phyloP scores from a whole-genome alignment of 2,888 invertebrate species.

The Drosophila robusta region DNA sequence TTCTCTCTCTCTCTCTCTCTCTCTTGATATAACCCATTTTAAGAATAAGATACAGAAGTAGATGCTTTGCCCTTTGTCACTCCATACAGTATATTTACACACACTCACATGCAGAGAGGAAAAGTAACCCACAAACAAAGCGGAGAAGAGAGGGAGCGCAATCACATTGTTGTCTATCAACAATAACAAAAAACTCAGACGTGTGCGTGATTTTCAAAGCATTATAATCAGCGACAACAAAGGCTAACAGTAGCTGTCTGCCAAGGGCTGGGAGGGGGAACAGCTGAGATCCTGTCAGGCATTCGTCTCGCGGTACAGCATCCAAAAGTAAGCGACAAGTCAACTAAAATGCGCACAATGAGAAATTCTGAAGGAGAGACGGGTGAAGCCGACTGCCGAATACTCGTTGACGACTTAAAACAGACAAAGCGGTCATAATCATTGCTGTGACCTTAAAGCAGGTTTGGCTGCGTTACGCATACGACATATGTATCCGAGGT shows the following conservation, averaged over 20 bases:
- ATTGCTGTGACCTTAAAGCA: no score
- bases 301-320: slow-evolving; percentile 24
- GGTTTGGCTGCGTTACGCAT: no score
- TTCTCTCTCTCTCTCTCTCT: no score
- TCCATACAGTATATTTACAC: not conserved
- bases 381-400: not conserved
- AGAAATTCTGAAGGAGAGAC: slow-evolving; percentile 1
- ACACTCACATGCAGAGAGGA: slow-evolving; percentile 1
- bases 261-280: no score
- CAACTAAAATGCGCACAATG: slow-evolving; percentile 6
- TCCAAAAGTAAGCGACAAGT: slow-evolving; percentile 33
- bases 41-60: not conserved
- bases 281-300: slow-evolving; percentile 21
- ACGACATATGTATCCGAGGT: no score
- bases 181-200: slow-evolving; percentile 32
- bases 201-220: slow-evolving; percentile 22
- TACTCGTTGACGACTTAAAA: not conserved
- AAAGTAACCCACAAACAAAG: slow-evolving; percentile 25
- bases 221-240: slow-evolving; percentile 56
- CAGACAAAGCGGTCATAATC: no score
- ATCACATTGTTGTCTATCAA: slow-evolving; percentile 44
- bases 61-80: not conserved
- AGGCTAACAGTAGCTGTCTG: slow-evolving; percentile 17
- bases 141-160: slow-evolving; percentile 14
- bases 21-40: not conserved